Percentiles rank a stretch among this genome's conserved stretches.
phyloP scores from a whole-genome alignment of 2,888 invertebrate species.

The Phymatocera aterrima region DNA sequence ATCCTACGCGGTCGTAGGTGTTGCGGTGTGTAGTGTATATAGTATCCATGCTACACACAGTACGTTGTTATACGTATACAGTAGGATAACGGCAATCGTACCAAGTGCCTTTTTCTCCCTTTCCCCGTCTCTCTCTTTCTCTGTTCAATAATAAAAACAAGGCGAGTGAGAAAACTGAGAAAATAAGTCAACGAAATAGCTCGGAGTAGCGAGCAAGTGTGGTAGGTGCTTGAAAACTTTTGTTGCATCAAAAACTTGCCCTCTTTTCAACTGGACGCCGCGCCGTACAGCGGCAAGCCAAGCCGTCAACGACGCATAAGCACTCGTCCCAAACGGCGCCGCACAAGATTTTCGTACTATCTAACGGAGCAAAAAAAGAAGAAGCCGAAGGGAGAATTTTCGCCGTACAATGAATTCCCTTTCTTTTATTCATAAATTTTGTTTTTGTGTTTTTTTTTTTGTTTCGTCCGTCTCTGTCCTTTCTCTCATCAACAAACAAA shows the following conservation, averaged over 20 bases:
- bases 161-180: not conserved
- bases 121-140: not conserved
- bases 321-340: not conserved
- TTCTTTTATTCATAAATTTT: too few species aligned
- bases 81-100: conserved; percentile 5
- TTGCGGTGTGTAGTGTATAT: not conserved
- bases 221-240: conserved; percentile 4
- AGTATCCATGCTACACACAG: not conserved
- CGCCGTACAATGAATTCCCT: too few species aligned
- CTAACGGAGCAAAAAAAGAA: not conserved
- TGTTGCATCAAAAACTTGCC: conserved; percentile 8
- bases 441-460: too few species aligned
- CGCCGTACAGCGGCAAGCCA: too few species aligned
- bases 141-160: not conserved
- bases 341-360: not conserved
- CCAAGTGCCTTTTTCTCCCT: conserved; percentile 12
- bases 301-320: too few species aligned
- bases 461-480: too few species aligned
- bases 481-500: too few species aligned
- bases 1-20: not conserved
- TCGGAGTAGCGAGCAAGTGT: not conserved
- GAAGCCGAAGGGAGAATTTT: too few species aligned
- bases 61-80: not conserved
- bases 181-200: conserved; percentile 23
- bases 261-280: not conserved